Percentiles rank a stretch among this genome's conserved stretches.
phyloP scores from a whole-genome alignment of 2,888 invertebrate species.

The Caenorhabditis parvicauda region DNA sequence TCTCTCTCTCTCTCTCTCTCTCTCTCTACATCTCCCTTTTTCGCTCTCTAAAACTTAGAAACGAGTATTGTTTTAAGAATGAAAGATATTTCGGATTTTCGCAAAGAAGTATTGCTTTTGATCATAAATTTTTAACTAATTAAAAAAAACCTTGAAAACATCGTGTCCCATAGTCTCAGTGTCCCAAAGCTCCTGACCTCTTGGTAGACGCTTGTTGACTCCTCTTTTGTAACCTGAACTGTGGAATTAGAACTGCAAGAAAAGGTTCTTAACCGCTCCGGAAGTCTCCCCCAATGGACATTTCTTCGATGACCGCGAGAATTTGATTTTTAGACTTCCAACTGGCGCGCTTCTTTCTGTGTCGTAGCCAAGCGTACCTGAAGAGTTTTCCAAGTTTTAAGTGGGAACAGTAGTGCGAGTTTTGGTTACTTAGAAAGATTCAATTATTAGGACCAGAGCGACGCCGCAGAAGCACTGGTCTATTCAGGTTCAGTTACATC shows the following conservation, averaged over 20 bases:
- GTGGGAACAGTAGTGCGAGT: no score
- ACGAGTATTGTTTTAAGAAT: neutral
- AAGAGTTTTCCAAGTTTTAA: neutral
- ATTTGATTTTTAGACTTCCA: conserved; percentile 55
- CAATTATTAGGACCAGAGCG: no score
- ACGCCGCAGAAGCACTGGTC: no score
- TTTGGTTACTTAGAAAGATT: neutral
- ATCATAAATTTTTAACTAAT: no score
- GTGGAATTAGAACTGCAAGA: neutral
- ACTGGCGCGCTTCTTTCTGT: conserved; percentile 42
- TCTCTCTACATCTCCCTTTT: neutral
- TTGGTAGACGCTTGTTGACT: conserved; percentile 51
- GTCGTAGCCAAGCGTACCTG: conserved; percentile 45
- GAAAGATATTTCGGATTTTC: neutral
- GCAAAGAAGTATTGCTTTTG: no score
- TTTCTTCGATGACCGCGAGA: conserved; percentile 57
- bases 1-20: neutral
- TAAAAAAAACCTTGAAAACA: conserved; percentile 52
- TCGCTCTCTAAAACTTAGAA: neutral
- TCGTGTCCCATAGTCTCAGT: conserved; percentile 61
- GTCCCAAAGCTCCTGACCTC: conserved; percentile 59
- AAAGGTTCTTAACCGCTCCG: conserved; percentile 30
- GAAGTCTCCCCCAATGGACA: conserved; percentile 57
- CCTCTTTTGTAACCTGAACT: conserved; percentile 39
- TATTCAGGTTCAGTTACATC: no score